These are phyloP conservation scores for Brachionus angularis DNA, from an alignment of 1,140 invertebrate genomes.

Conservation along the genomic window DNA sequence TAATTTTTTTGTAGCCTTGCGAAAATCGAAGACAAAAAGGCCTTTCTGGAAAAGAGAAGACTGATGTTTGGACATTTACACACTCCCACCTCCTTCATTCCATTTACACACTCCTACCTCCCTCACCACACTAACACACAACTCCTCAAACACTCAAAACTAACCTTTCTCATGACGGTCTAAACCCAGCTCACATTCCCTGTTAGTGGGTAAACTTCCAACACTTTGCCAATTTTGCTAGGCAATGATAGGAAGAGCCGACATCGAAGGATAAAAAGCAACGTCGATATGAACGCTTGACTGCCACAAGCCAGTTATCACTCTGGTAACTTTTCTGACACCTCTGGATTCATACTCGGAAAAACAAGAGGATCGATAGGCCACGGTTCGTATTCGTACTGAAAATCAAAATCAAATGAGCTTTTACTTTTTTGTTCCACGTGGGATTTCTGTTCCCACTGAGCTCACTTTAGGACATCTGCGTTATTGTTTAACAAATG, in stretches of 20 bases:
- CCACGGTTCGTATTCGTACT: constrained; percentile 70
- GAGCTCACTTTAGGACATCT: constrained; percentile 78
- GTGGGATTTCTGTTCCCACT: constrained; percentile 76
- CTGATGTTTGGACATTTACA: no score
- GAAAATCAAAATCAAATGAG: constrained; percentile 71
- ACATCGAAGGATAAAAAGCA: constrained; percentile 78
- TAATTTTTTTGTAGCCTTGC: no score
- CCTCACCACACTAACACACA: no score
- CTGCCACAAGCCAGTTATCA: no score
- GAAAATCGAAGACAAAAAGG: no score
- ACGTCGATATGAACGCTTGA: constrained; percentile 77
- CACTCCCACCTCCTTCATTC: no score
- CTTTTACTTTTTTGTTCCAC: constrained; percentile 78
- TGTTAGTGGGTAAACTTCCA: constrained; percentile 72
- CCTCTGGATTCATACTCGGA: constrained; percentile 71
- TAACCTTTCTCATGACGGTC: no score
- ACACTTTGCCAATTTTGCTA: constrained; percentile 76
- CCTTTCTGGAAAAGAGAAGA: no score
- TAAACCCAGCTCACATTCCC: constrained; percentile 73
- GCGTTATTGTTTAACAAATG: constrained; percentile 75
- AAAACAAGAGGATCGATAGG: constrained; percentile 74
- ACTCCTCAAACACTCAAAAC: constrained; percentile 64
- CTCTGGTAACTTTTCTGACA: constrained; percentile 79
- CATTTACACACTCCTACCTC: no score
- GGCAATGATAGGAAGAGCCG: constrained; percentile 80